A percentile compares a stretch with the other conserved stretches of the same genome.
Evolutionary conservation across 2,797 vertebrate genomes (phyloP).

Genomic region (Phrynocephalus vlangalii): DNA sequence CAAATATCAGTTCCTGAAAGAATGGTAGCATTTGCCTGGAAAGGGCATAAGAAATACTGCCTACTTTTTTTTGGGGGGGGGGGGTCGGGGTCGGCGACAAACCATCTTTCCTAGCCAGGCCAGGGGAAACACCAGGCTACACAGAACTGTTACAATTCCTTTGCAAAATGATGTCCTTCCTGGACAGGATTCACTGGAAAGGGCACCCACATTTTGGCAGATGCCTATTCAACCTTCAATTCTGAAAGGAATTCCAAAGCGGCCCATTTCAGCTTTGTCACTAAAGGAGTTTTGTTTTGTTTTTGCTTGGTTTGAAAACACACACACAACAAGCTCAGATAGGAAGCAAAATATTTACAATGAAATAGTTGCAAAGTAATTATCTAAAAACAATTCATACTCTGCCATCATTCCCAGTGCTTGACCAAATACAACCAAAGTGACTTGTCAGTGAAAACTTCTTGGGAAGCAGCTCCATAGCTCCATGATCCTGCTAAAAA

Average conservation of each 20-base stretch:
- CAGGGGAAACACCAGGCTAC: too few relatives aligned
- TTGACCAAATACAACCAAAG: not conserved
- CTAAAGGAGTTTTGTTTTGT: too few relatives aligned
- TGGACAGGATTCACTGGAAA: too few relatives aligned
- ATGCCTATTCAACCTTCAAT: not conserved
- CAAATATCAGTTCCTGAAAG: too few relatives aligned
- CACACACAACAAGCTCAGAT: not conserved
- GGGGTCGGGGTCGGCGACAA: too few relatives aligned
- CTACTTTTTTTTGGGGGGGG: too few relatives aligned
- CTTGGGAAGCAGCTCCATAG: not conserved
- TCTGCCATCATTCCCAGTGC: not conserved
- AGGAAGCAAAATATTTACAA: slow-evolving; percentile 3
- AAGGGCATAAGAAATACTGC: too few relatives aligned
- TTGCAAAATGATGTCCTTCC: too few relatives aligned
- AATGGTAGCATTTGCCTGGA: too few relatives aligned
- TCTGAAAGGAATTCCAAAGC: not conserved
- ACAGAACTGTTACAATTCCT: too few relatives aligned
- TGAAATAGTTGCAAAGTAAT: not conserved
- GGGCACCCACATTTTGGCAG: too few relatives aligned
- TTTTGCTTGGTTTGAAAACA: not conserved
- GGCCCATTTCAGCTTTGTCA: not conserved
- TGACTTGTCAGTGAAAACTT: not conserved
- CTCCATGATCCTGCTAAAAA: not conserved
- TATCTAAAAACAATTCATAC: not conserved
- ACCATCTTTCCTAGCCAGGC: too few relatives aligned